These are phyloP conservation scores for Diabrotica virgifera DNA, from an alignment of 1,140 invertebrate species.

Conservation along the genomic window DNA sequence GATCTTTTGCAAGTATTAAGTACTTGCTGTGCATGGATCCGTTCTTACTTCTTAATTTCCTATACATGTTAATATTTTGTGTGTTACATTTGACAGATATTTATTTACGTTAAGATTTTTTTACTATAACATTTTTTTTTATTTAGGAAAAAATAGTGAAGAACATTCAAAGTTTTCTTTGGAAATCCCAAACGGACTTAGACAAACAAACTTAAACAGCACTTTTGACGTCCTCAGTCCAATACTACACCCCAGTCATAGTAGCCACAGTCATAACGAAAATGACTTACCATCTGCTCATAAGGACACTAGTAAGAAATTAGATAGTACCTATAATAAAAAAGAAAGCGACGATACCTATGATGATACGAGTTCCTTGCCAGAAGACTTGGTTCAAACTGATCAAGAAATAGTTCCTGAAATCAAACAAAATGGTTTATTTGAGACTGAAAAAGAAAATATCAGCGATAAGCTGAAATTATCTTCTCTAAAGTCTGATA, in stretches of 20 bases:
- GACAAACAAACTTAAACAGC: constrained; percentile 11
- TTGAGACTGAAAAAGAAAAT: constrained; percentile 20
- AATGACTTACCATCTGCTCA: too few species aligned
- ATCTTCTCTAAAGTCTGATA: constrained; percentile 33
- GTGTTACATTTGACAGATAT: background rate
- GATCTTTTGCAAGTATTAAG: too few species aligned
- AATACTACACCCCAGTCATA: constrained; percentile 17
- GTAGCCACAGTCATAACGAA: background rate
- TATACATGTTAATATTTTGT: too few species aligned
- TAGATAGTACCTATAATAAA: background rate
- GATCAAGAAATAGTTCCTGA: constrained; percentile 14
- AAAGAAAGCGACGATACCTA: constrained; percentile 36
- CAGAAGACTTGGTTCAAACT: constrained; percentile 31
- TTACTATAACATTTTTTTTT: background rate
- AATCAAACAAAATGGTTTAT: constrained; percentile 7
- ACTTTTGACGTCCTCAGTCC: constrained; percentile 24
- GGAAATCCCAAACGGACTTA: background rate
- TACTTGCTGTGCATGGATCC: too few species aligned
- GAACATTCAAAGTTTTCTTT: background rate
- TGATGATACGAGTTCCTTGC: constrained; percentile 39
- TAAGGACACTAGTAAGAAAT: background rate
- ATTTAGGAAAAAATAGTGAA: background rate
- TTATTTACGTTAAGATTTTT: background rate
- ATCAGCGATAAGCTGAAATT: constrained; percentile 28
- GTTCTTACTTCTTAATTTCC: too few species aligned